Base-by-base conservation (phyloP, 92 coral and sea anemone genomes). In the Micromussa lordhowensis region DNA sequence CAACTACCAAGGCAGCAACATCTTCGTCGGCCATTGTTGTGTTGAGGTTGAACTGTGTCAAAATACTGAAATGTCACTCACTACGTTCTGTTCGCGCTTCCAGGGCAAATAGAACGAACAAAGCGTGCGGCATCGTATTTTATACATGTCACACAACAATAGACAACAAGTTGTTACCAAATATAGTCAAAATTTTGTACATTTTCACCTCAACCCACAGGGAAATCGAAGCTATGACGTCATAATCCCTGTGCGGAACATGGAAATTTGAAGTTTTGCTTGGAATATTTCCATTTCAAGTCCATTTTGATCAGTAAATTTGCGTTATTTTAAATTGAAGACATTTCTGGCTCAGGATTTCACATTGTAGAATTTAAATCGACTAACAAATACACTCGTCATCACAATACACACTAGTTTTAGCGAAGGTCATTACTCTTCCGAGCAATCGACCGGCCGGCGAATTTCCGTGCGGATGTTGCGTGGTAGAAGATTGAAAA, bases 1-100 rank as follows among this genome's bases (percentile, higher is more conserved):
- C 99, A 34, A 97, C 95, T 55, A 97, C 99, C 93, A 97, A 92
- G 82, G 99, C 99, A n/a, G 99, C 99, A 94, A 97, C 99, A 83
- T 97, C 99, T 79, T 97, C 99, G 26, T 97, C 99, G 78, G 97
- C 94, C 96, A 96, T 96, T 92, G 86, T 92, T 61, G 80, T 22
- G 78, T 48, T 54, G 14, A 28, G 32, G 79, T 38, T 66, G 80
- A 12, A 32, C 12, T 24, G 48, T 61, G 15, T 49, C 79, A 31
- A n/a, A 31, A 35, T 79, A 71, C 85, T 54, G 85, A 79, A 80
- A 79, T 79, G 17, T 31, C 58, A 8, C 78, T 0, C 21, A 30
- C 10, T 16, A 26, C 57, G 57, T 17, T 1, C 24, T 3, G 17
- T 49, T 4, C 49, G 17, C 34, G 57, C 59, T 10, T 26, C 35